These are phyloP conservation scores for Drosophila kikkawai DNA, from an alignment of 1,140 invertebrate genomes.

Conservation along the genomic window DNA sequence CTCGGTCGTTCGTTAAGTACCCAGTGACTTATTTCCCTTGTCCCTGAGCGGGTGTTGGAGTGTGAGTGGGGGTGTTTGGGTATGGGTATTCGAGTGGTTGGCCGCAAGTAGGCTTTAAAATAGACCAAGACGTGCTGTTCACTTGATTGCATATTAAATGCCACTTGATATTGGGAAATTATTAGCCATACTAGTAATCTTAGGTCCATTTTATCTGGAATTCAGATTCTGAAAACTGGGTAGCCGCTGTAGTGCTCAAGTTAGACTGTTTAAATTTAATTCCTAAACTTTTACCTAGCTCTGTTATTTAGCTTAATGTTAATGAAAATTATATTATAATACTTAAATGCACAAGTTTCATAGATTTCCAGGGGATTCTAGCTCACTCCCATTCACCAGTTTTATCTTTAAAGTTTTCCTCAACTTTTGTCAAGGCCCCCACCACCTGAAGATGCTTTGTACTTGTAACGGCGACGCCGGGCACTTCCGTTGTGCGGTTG, in stretches of 20 bases:
- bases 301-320: not conserved
- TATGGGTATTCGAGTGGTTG: conserved; percentile 6
- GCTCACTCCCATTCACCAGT: conserved; percentile 27
- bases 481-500: conserved; percentile 33
- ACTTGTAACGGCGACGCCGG: conserved; percentile 17
- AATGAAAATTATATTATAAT: not conserved
- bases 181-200: not conserved
- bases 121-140: conserved; percentile 14
- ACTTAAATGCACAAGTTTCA: conserved; percentile 24
- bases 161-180: conserved; percentile 6
- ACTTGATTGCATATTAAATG: conserved; percentile 32
- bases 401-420: conserved; percentile 76
- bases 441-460: conserved; percentile 25
- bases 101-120: conserved; percentile 44
- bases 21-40: conserved; percentile 72
- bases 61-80: not conserved
- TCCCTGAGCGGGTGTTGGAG: conserved; percentile 22
- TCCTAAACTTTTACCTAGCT: not conserved
- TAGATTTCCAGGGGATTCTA: conserved; percentile 1
- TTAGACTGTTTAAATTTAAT: not conserved
- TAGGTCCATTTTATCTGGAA: not conserved
- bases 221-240: too few species aligned
- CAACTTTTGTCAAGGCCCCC: conserved; percentile 28
- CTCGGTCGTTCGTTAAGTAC: conserved; percentile 60
- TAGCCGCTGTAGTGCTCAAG: not conserved